These are phyloP conservation scores for Ichneumon xanthorius DNA, from an alignment of 2,888 invertebrate species.

Conservation along the genomic window DNA sequence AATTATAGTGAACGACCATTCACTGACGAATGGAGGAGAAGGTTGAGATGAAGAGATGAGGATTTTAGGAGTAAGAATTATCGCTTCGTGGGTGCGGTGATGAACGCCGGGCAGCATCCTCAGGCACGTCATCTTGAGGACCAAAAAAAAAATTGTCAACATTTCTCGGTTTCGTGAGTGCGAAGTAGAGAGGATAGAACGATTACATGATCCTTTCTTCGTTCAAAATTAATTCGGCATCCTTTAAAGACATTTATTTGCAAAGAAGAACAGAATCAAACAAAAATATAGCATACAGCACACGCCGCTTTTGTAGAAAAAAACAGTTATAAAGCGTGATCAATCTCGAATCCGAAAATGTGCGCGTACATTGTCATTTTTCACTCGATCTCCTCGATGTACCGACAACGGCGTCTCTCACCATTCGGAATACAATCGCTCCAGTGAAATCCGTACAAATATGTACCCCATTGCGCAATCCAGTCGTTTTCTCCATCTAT, in stretches of 20 bases:
- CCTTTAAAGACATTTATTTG: background rate
- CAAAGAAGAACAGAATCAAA: background rate
- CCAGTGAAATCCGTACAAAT: constrained; percentile 80
- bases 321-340: background rate
- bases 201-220: background rate
- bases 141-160: constrained; percentile 2
- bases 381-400: constrained; percentile 17
- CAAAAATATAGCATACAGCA: background rate
- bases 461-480: constrained; percentile 70
- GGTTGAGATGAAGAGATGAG: constrained; percentile 8
- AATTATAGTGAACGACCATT: constrained; percentile 59
- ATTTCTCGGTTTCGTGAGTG: constrained; percentile 4
- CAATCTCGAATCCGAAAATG: background rate
- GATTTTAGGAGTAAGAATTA: constrained; percentile 21
- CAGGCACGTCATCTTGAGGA: constrained; percentile 17
- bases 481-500: constrained; percentile 40
- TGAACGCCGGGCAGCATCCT: constrained; percentile 21
- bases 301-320: background rate
- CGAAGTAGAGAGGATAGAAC: background rate
- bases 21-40: constrained; percentile 17
- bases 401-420: constrained; percentile 53
- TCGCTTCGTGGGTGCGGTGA: constrained; percentile 40
- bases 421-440: constrained; percentile 73
- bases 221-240: background rate
- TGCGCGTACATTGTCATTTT: constrained; percentile 20